These are phyloP conservation scores for Tipula lateralis DNA, from an alignment of 2,888 invertebrate genomes.

Conservation along the genomic window DNA sequence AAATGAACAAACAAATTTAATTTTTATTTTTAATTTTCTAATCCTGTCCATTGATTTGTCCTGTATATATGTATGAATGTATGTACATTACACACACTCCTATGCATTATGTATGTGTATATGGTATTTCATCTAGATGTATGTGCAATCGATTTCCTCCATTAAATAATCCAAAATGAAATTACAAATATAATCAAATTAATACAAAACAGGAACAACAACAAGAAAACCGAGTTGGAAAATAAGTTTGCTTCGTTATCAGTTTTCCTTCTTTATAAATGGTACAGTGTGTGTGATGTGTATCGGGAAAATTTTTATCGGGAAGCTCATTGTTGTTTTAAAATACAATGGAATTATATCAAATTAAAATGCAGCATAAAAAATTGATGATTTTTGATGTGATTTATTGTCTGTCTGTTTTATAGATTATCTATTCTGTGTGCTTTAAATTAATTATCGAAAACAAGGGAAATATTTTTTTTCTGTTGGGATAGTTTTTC, in stretches of 20 bases:
- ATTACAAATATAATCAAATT: background rate
- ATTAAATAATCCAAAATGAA: background rate
- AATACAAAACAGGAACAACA: background rate
- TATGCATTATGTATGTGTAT: too few relatives aligned
- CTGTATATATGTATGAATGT: background rate
- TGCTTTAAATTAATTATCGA: background rate
- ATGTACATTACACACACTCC: too few relatives aligned
- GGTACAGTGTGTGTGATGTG: background rate
- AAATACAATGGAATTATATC: background rate
- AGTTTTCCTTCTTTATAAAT: background rate
- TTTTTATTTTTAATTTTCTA: background rate
- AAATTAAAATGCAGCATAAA: background rate
- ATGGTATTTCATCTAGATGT: background rate
- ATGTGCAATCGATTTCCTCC: background rate
- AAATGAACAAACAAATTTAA: background rate
- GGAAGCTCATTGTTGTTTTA: background rate
- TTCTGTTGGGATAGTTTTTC: background rate
- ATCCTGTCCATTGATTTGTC: background rate
- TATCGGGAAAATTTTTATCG: background rate
- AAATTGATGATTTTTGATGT: background rate
- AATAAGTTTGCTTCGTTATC: slow-evolving; percentile 1
- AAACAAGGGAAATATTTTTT: background rate
- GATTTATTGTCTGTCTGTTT: background rate
- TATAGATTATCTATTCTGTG: background rate
- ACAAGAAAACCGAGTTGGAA: background rate